Conservation (phyloP, 1,140 invertebrate species). For the Scaptomyza hsui region DNA sequence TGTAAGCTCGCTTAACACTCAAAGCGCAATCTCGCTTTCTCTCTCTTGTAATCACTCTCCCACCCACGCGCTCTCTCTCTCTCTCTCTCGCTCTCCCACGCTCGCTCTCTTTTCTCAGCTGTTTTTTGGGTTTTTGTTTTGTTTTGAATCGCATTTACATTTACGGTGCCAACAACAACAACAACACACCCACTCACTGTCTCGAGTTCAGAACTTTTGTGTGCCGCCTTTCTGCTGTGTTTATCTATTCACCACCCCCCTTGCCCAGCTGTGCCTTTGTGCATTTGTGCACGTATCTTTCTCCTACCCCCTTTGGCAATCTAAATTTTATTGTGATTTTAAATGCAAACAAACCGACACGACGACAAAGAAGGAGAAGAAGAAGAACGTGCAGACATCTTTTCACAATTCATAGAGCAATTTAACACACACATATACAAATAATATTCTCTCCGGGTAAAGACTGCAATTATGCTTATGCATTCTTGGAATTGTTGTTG, state of each 20-base stretch:
- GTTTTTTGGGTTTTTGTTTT: slow-evolving; percentile 60
- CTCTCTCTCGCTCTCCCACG: neutral
- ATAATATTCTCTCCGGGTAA: slow-evolving; percentile 8
- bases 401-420: slow-evolving; percentile 50
- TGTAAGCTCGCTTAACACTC: slow-evolving; percentile 50
- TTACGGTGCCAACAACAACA: neutral
- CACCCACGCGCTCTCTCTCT: neutral
- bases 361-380: slow-evolving; percentile 1
- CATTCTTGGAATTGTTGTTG: slow-evolving; percentile 9
- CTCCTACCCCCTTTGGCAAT: too few species aligned
- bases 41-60: neutral
- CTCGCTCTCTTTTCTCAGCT: slow-evolving; percentile 40
- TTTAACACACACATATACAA: slow-evolving; percentile 59
- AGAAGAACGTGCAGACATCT: slow-evolving; percentile 42
- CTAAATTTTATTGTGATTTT: slow-evolving; percentile 79
- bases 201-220: slow-evolving; percentile 5
- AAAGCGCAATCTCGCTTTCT: slow-evolving; percentile 27
- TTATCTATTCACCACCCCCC: slow-evolving; percentile 13
- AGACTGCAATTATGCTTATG: slow-evolving; percentile 34
- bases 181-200: slow-evolving; percentile 14
- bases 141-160: slow-evolving; percentile 69
- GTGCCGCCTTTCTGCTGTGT: slow-evolving; percentile 21
- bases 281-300: slow-evolving; percentile 61
- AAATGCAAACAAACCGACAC: slow-evolving; percentile 58
- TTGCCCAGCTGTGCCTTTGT: slow-evolving; percentile 25